A percentile compares a stretch with the other conserved stretches of the same genome.
Conservation (phyloP, 1,140 invertebrate species). For the Pogonomyrmex barbatus region DNA sequence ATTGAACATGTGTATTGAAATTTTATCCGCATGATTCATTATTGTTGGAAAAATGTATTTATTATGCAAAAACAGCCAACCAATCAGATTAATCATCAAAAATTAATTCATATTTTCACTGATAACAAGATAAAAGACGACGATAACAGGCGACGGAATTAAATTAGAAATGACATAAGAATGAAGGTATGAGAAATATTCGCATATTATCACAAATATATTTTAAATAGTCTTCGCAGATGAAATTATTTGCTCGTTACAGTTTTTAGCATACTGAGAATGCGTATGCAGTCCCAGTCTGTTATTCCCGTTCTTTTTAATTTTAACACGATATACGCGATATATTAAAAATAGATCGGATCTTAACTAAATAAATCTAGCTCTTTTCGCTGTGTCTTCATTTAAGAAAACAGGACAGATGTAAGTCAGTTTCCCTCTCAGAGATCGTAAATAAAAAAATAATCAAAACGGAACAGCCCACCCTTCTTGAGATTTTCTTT, state of each 20-base stretch:
- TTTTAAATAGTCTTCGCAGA: background rate
- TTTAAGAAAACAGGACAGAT: background rate
- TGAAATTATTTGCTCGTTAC: background rate
- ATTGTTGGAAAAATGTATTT: background rate
- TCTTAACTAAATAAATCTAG: background rate
- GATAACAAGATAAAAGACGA: background rate
- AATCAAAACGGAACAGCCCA: too few species aligned
- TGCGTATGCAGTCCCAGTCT: background rate
- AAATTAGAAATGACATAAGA: background rate
- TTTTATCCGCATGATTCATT: background rate
- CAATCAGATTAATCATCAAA: background rate
- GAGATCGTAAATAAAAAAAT: background rate
- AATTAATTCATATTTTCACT: background rate
- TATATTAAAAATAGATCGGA: background rate
- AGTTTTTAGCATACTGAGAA: background rate
- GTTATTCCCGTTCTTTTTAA: background rate
- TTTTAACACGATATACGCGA: background rate
- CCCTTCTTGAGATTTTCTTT: background rate
- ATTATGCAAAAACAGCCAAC: background rate
- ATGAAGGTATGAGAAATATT: slow-evolving; percentile 21
- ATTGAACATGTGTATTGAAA: background rate
- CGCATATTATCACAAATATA: background rate
- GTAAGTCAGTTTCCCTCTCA: background rate
- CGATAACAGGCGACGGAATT: slow-evolving; percentile 18
- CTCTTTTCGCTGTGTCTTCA: background rate